A percentile compares a stretch with the other conserved stretches of the same genome.
Conservation (phyloP, 2,888 invertebrate species). For the Calameuta pallipes region DNA sequence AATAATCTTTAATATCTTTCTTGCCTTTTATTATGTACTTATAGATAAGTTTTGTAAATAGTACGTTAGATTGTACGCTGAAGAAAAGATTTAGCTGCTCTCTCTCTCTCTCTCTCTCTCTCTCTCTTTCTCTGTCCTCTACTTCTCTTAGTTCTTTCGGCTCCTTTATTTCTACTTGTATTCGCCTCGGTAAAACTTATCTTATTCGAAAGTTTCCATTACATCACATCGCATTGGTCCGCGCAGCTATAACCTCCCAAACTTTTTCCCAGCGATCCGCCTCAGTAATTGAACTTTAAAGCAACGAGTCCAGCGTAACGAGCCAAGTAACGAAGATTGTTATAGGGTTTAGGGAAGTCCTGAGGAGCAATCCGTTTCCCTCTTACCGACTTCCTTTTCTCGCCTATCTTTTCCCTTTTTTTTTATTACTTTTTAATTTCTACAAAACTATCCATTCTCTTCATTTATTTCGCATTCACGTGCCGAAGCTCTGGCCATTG, state of each 20-base stretch:
- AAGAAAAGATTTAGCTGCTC: not conserved
- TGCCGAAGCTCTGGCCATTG: not conserved
- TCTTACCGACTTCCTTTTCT: not conserved
- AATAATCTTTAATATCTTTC: not conserved
- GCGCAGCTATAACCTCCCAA: not conserved
- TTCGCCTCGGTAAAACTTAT: constrained; percentile 39
- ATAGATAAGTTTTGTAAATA: not conserved
- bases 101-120: too few relatives aligned
- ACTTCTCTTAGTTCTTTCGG: not conserved
- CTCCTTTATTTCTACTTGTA: constrained; percentile 28
- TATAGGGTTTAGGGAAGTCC: not conserved
- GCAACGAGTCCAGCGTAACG: constrained; percentile 26
- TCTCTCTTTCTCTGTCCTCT: not conserved
- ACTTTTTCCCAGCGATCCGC: constrained; percentile 28
- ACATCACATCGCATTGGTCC: constrained; percentile 26
- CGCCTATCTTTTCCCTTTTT: not conserved
- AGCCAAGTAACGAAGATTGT: constrained; percentile 5
- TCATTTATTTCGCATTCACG: not conserved
- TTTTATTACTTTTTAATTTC: not conserved
- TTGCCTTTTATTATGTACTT: not conserved
- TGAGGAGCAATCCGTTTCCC: not conserved
- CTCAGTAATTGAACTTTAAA: constrained; percentile 43
- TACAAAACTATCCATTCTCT: not conserved
- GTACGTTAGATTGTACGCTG: not conserved
- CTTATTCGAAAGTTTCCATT: constrained; percentile 39